phyloP scores from a whole-genome alignment of 2,888 invertebrate genomes.

The Hypercompe scribonia region DNA sequence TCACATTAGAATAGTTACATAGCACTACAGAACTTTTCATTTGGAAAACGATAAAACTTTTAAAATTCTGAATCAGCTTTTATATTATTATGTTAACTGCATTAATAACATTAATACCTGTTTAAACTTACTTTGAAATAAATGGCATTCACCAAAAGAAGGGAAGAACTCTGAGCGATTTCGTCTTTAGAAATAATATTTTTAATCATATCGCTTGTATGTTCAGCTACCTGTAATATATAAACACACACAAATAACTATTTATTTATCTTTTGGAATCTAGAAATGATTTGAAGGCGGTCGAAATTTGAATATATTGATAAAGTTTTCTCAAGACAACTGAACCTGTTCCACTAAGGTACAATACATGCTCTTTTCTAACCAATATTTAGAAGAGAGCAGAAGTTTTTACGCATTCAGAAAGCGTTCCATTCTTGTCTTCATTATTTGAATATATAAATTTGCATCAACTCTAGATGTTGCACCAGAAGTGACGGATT shows the following conservation, averaged over 20 bases:
- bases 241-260: neutral
- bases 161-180: constrained; percentile 80
- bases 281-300: neutral
- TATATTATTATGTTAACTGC: neutral
- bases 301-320: neutral
- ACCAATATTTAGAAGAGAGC: too few relatives aligned
- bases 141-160: constrained; percentile 92
- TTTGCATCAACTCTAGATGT: neutral
- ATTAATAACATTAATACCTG: neutral
- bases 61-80: too few relatives aligned
- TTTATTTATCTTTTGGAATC: neutral
- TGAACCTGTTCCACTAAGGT: too few relatives aligned
- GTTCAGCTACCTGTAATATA: constrained; percentile 78
- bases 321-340: too few relatives aligned
- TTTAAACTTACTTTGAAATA: constrained; percentile 18
- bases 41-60: neutral
- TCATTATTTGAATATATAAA: neutral
- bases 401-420: too few relatives aligned
- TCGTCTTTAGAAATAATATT: constrained; percentile 87
- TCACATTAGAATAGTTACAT: neutral
- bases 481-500: neutral
- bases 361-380: too few relatives aligned
- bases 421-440: neutral
- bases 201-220: constrained; percentile 92
- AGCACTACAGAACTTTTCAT: neutral